A percentile compares a stretch with the other conserved stretches of the same genome.
Evolutionary conservation across 2,888 invertebrate genomes (phyloP).

Genomic region (Steinernema carpocapsae): DNA sequence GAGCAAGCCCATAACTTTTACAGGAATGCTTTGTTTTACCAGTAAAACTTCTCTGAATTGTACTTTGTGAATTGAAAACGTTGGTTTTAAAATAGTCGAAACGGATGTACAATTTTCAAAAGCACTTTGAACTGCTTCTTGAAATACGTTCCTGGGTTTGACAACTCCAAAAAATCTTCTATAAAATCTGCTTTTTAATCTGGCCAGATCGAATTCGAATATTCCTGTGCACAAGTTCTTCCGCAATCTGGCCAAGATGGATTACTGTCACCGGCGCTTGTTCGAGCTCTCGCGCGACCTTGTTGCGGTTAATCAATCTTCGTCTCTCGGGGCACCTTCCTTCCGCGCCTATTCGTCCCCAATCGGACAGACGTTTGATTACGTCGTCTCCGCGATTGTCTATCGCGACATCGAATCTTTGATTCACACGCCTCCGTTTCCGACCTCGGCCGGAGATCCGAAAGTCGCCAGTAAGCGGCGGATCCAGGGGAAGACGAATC

Average conservation of each 20-base stretch:
- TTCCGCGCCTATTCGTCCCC: slow-evolving; percentile 4
- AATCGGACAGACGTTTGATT: slow-evolving; percentile 26
- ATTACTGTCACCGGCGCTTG: slow-evolving; percentile 20
- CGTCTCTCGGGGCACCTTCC: slow-evolving; percentile 14
- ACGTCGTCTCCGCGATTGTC: slow-evolving; percentile 13
- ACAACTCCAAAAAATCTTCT: no score
- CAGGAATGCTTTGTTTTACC: no score
- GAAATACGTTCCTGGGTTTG: no score
- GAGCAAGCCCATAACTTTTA: no score
- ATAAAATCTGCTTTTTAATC: no score
- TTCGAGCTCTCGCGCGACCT: slow-evolving; percentile 16
- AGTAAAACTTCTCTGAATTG: no score
- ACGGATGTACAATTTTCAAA: no score
- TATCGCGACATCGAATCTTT: slow-evolving; percentile 24
- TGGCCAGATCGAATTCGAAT: no score
- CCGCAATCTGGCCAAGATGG: not conserved
- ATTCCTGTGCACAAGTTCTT: no score
- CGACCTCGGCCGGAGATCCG: not conserved
- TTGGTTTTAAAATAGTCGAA: no score
- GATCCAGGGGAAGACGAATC: slow-evolving; percentile 11
- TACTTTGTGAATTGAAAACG: no score
- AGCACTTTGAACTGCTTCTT: no score
- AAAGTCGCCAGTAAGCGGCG: not conserved
- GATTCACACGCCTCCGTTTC: slow-evolving; percentile 11
- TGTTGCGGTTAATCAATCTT: slow-evolving; percentile 35